A percentile compares a stretch with the other conserved stretches of the same genome.
phyloP scores from a whole-genome alignment of 1,140 invertebrate species.

The Magallana ariakensis region DNA sequence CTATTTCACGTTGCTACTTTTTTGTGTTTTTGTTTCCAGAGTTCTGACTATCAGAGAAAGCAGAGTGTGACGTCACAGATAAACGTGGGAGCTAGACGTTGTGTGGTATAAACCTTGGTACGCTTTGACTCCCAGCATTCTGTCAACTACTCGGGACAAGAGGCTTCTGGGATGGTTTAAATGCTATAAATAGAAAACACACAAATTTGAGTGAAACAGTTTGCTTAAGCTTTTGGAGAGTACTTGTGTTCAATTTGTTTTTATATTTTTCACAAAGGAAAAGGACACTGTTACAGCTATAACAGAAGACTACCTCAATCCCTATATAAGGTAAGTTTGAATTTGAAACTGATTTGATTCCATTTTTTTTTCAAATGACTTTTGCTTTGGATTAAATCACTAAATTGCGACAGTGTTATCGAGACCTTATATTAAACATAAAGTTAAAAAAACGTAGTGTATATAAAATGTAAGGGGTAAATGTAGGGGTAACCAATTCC shows the following conservation, averaged over 20 bases:
- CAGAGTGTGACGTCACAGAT: slow-evolving; percentile 23
- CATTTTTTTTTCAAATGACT: no score
- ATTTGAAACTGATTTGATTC: neutral
- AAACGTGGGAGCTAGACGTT: neutral
- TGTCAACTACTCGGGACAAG: neutral
- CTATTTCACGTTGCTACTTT: neutral
- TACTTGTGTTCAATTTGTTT: slow-evolving; percentile 29
- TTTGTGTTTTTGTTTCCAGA: slow-evolving; percentile 9
- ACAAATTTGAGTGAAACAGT: neutral
- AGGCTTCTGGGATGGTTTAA: slow-evolving; percentile 4
- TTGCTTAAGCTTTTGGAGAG: neutral
- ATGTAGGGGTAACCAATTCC: no score
- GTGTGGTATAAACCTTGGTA: slow-evolving; percentile 26
- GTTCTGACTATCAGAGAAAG: slow-evolving; percentile 23
- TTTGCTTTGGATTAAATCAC: neutral
- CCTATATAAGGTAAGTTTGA: neutral
- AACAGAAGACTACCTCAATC: slow-evolving; percentile 6
- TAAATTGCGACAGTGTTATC: neutral
- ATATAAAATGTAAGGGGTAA: no score
- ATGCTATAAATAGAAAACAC: slow-evolving; percentile 2
- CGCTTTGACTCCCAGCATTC: slow-evolving; percentile 3
- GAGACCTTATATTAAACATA: no score
- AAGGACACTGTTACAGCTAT: neutral
- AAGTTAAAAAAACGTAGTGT: no score
- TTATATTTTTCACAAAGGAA: neutral